Conservation (phyloP, 2,797 vertebrate species). For the Acestrorhynchus altus region DNA sequence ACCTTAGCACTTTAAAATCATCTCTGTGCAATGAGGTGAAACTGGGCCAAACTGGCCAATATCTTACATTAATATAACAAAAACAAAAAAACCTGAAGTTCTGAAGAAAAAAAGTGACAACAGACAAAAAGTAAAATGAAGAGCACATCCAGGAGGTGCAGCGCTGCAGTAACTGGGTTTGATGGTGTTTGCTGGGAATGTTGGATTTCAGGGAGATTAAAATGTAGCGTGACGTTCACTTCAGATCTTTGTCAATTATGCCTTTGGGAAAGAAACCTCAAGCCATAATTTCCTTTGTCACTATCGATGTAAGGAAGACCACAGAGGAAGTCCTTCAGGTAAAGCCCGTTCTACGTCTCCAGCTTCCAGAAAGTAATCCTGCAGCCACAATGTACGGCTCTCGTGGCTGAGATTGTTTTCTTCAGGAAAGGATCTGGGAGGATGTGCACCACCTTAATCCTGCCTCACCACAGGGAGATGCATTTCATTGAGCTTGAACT, state of each 20-base stretch:
- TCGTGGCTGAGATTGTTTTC: background rate
- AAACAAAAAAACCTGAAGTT: too few relatives aligned
- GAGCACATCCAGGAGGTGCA: background rate
- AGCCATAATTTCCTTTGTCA: slow-evolving; percentile 33
- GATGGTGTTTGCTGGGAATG: background rate
- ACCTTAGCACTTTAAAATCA: slow-evolving; percentile 23
- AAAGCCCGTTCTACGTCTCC: slow-evolving; percentile 21
- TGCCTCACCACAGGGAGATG: background rate
- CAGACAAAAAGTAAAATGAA: too few relatives aligned
- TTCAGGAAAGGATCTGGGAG: background rate
- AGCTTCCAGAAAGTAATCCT: background rate
- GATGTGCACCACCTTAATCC: background rate
- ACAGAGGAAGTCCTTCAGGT: slow-evolving; percentile 3
- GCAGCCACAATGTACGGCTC: background rate
- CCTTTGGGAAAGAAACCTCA: background rate
- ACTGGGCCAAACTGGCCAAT: background rate
- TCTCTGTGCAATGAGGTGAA: slow-evolving; percentile 1
- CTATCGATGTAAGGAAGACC: slow-evolving; percentile 16
- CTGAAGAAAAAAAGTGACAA: background rate
- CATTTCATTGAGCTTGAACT: background rate
- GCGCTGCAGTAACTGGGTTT: background rate
- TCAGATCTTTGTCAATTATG: slow-evolving; percentile 3
- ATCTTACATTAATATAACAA: too few relatives aligned
- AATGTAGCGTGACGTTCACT: slow-evolving; percentile 23
- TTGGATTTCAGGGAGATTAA: background rate